Conservation (phyloP, 2,797 vertebrate genomes). For the Eulemur coronatus region DNA sequence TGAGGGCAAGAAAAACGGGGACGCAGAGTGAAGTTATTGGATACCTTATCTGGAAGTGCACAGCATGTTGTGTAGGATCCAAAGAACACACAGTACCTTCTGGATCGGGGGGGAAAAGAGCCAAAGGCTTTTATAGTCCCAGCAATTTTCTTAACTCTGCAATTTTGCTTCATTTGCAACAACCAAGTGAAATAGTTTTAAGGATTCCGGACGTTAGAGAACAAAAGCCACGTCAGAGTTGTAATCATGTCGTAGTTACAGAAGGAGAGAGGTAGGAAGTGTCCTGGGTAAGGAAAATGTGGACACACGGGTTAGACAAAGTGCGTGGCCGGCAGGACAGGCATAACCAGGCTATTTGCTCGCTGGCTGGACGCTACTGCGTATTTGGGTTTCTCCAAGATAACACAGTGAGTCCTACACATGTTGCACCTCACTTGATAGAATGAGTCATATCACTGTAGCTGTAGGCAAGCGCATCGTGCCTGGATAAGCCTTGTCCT, state of each 20-base stretch:
- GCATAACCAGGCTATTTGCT: background rate
- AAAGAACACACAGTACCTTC: constrained; percentile 86
- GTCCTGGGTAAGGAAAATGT: background rate
- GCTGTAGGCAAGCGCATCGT: no score
- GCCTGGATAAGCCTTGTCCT: background rate
- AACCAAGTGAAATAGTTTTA: constrained; percentile 63
- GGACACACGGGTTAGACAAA: background rate
- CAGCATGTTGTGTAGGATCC: constrained; percentile 80
- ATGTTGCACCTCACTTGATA: background rate
- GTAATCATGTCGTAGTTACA: background rate
- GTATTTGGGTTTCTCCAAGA: background rate
- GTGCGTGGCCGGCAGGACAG: background rate
- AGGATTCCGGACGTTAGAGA: constrained; percentile 61
- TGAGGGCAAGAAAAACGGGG: constrained; percentile 82
- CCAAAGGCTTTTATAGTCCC: constrained; percentile 79
- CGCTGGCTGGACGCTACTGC: background rate
- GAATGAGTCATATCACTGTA: accelerated
- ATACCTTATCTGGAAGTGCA: constrained; percentile 87
- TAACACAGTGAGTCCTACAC: background rate
- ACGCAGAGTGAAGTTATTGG: constrained; percentile 84
- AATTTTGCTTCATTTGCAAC: constrained; percentile 72
- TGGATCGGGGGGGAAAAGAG: constrained; percentile 76
- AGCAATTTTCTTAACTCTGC: constrained; percentile 73
- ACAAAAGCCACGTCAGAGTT: constrained; percentile 29
- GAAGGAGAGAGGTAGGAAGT: background rate